Base-by-base conservation (phyloP, 2,113 vertebrate species). In the Motacilla tschutschensis region DNA sequence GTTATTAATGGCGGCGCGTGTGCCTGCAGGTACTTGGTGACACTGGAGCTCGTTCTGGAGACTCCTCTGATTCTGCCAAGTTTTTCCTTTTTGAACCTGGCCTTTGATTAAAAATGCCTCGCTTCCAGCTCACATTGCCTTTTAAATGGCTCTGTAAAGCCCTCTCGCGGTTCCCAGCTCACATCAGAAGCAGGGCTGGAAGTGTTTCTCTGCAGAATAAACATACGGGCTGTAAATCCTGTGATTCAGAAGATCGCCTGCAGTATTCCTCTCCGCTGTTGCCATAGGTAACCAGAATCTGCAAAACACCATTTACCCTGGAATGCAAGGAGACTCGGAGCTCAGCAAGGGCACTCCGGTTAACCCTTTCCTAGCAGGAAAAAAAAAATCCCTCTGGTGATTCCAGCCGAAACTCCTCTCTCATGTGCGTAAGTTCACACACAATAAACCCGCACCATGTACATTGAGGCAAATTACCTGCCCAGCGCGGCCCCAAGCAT, bases 301-400 rank as follows among this genome's bases (percentile, higher is more conserved):
- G 96, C 97, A 97, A 97, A 97, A 96, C 96, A 96, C 95, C 94
- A 96, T 97, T 97, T 97, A 96, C 96, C 96, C 96, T 97, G 97
- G 97, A 97, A 98, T 98, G 97, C 96, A 93, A 95, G 94, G 96
- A 96, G 96, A 95, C 93, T 55, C 60, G 54, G 85, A 95, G 92
- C 93, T 94, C 84, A 90, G 94, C 83, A 95, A 96, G 95, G 93
- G 95, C 94, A 89, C 96, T 96, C 69, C 70, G n/a, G 53, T 98
- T 98, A 98, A 98, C 97, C 90, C 96, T 90, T 96, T 93, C 91
- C 83, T 92, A 86, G 82, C 53, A 44, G 57, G 40, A 77, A 20
- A 78, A 33, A 47, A 51, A 31, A 43, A 43, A 10, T 26, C 31
- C 29, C 16, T 55, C 22, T 64, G 44, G 16, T 65, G 57, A 71